phyloP scores from a whole-genome alignment of 2,797 vertebrate genomes.

The Falco peregrinus region DNA sequence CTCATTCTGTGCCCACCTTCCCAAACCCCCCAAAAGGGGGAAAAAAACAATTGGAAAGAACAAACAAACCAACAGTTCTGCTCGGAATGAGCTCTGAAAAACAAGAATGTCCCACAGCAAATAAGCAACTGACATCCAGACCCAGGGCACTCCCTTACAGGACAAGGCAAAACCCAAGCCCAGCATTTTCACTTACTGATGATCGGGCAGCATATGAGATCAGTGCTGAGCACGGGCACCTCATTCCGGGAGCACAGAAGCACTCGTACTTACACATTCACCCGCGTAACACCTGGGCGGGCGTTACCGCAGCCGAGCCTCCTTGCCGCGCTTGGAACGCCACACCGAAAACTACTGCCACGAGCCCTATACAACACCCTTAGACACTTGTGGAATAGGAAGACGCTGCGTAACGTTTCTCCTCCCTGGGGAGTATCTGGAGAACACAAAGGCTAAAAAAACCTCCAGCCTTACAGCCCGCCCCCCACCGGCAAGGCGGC shows the following conservation, averaged over 20 bases:
- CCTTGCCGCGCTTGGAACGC: background rate
- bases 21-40: rapidly evolving
- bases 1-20: background rate
- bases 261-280: too few relatives aligned
- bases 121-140: background rate
- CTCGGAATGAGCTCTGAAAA: background rate
- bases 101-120: background rate
- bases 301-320: background rate
- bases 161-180: background rate
- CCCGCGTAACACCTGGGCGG: background rate
- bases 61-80: background rate
- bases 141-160: background rate
- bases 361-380: background rate
- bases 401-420: background rate
- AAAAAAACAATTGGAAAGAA: background rate
- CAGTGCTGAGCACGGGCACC: background rate
- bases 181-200: background rate
- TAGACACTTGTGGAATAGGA: background rate
- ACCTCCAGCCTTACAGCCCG: too few relatives aligned
- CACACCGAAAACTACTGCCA: background rate
- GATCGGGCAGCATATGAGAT: background rate
- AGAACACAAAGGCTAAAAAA: background rate
- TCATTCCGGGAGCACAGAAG: background rate
- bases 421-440: too few relatives aligned
- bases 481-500: background rate